Evolutionary conservation across 2,888 invertebrate genomes (phyloP).

Genomic region (Scaptomyza caliginosa): DNA sequence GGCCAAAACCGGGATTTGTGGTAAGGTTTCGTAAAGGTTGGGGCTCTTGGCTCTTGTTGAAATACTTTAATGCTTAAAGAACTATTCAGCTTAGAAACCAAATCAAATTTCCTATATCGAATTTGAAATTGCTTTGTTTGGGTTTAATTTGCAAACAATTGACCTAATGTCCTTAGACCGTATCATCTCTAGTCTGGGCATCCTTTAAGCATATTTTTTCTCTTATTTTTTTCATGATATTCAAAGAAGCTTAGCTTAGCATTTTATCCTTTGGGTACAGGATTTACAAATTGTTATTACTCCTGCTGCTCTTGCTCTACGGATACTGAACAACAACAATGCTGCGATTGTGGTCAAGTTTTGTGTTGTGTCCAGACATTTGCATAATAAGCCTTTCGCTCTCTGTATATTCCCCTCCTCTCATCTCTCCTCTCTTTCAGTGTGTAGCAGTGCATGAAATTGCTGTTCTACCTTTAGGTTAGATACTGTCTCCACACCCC

Average conservation of each 20-base stretch:
- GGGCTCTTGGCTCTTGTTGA: not conserved
- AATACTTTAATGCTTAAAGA: slow-evolving; percentile 25
- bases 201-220: slow-evolving; percentile 5
- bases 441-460: slow-evolving; percentile 74
- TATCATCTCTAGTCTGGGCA: not conserved
- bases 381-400: slow-evolving; percentile 64
- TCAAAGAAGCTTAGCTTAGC: slow-evolving; percentile 28
- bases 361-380: slow-evolving; percentile 58
- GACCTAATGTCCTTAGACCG: slow-evolving; percentile 1
- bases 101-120: not conserved
- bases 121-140: not conserved
- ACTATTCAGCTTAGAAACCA: not conserved
- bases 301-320: slow-evolving; percentile 1
- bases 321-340: slow-evolving; percentile 26
- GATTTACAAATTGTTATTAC: slow-evolving; percentile 59
- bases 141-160: slow-evolving; percentile 17
- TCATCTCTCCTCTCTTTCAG: slow-evolving; percentile 5
- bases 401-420: not conserved
- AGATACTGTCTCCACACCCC: slow-evolving; percentile 31
- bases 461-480: slow-evolving; percentile 64
- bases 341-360: slow-evolving; percentile 65
- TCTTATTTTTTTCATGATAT: slow-evolving; percentile 25
- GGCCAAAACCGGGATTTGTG: slow-evolving; percentile 33
- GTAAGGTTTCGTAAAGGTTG: slow-evolving; percentile 2
- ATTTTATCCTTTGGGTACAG: slow-evolving; percentile 25